phyloP scores from a whole-genome alignment of 2,113 vertebrate species.

The Panthera tigris region DNA sequence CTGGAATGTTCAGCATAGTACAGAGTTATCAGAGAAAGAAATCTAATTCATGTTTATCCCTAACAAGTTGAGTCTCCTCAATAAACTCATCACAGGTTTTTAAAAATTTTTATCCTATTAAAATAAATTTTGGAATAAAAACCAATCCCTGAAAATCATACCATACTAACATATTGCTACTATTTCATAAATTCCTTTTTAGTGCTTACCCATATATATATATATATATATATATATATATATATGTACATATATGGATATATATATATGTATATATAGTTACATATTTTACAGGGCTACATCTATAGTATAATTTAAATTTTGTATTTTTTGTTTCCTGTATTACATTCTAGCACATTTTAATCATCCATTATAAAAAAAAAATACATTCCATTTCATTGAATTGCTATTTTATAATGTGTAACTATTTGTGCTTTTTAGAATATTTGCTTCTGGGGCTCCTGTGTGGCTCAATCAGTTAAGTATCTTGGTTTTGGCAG shows the following conservation, averaged over 20 bases:
- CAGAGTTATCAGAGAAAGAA: background rate
- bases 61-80: background rate
- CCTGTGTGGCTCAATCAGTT: too few relatives aligned
- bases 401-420: background rate
- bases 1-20: background rate
- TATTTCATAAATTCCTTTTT: slow-evolving; percentile 3
- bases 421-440: background rate
- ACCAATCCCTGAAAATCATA: background rate
- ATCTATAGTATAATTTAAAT: background rate
- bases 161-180: background rate
- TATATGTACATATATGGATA: too few relatives aligned
- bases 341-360: background rate
- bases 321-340: background rate
- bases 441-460: slow-evolving; percentile 11
- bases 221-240: too few relatives aligned
- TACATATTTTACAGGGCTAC: background rate
- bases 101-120: background rate
- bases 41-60: background rate
- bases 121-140: slow-evolving; percentile 17
- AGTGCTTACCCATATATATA: background rate
- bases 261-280: background rate
- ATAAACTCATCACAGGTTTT: background rate
- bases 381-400: background rate
- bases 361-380: background rate
- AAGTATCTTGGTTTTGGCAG: too few relatives aligned